Conservation (phyloP, 2,113 vertebrate species). For the Coturnix japonica region DNA sequence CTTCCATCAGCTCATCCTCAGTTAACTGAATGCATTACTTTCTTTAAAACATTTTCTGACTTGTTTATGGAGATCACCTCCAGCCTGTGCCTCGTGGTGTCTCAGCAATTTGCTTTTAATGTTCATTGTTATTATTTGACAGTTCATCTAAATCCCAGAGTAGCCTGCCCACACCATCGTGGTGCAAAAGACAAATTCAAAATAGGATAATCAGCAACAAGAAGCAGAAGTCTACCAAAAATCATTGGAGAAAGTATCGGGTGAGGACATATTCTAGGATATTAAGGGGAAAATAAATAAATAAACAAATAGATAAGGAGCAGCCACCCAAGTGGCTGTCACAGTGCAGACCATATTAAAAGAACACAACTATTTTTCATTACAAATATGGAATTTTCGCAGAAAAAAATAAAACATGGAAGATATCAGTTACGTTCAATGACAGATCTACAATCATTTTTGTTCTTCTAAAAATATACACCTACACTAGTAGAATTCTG, state of each 20-base stretch:
- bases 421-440: no score
- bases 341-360: not conserved
- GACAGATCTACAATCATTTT: no score
- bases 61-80: not conserved
- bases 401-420: no score
- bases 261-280: not conserved
- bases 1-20: not conserved
- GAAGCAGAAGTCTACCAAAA: fast-evolving
- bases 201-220: not conserved
- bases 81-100: not conserved
- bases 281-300: not conserved
- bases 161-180: not conserved
- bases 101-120: not conserved
- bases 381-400: no score
- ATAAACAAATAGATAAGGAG: not conserved
- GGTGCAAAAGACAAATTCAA: not conserved
- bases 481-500: no score
- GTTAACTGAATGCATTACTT: not conserved
- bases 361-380: no score
- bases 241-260: not conserved
- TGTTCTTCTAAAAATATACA: no score
- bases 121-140: not conserved
- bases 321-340: no score
- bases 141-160: not conserved
- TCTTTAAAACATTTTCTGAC: not conserved